Base-by-base conservation (phyloP, 1,140 invertebrate species). In the Brachionus plicatilis region DNA sequence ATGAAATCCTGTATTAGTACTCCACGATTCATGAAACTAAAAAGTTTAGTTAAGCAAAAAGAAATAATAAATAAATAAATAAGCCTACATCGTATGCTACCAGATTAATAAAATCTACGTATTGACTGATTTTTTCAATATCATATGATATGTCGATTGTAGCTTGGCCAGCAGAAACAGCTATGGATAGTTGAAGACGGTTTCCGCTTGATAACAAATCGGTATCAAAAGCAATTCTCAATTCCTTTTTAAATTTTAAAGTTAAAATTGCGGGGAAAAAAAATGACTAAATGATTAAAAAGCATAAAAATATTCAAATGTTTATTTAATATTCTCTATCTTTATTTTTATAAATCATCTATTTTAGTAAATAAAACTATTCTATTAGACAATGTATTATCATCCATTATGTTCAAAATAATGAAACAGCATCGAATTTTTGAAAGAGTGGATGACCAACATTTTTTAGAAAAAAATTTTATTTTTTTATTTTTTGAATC, bases 51-150 rank as follows among this genome's bases (percentile, higher is more conserved):
- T 17, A 43, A 41, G 3, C 11, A 47, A 14, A 14, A 6, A 43
- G 11, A 27, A 27, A n/a, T n/a, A 43, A 27, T 29, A 47, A 17
- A 20, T 60, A 1, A 20, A 17, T 8, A 45, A 14, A 7, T 2
- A n/a, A n/a, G n/a, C n/a, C 96, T 95, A 91, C 97, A 45, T 83
- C 83, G 90, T 97, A 92, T 93, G 97, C 86, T 90, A 91, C 91
- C 43, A 98, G 91, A 90, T 97, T 98, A 90, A 98, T 94, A 91
- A 96, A 97, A 90, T 98, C 96, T 83, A 98, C 89, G 88, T 96
- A 93, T 87, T 93, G 93, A 87, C 94, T 94, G 41, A 96, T 90
- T 86, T 92, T 90, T 8, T 91, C 89, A 17, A 96, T 91, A 87
- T 95, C 93, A 86, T 96, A 96, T 0, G 92, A 93, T 1, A 89